These are phyloP conservation scores for Cossypha niveicapilla DNA, from an alignment of 2,797 vertebrate species.

Conservation along the genomic window DNA sequence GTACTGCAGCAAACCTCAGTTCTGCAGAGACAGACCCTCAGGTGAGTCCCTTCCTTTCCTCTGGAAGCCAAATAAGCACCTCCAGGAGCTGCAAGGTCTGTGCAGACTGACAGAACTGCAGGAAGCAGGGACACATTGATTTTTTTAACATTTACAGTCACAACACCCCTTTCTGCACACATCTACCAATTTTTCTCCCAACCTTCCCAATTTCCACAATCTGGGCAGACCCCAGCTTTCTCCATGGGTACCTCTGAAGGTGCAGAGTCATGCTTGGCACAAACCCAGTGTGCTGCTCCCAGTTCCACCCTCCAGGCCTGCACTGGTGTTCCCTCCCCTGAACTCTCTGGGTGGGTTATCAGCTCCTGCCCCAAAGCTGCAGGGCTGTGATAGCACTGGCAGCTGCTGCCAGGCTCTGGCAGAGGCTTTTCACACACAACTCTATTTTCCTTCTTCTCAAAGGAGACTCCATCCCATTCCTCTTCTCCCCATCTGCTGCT, in stretches of 20 bases:
- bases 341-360: background rate
- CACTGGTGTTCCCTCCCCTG: background rate
- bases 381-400: background rate
- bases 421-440: background rate
- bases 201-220: background rate
- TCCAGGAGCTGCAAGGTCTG: background rate
- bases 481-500: background rate
- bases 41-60: background rate
- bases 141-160: background rate
- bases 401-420: background rate
- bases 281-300: background rate
- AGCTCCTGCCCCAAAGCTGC: constrained; percentile 23
- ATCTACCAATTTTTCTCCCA: background rate
- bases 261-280: background rate
- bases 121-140: background rate
- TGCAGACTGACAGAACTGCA: background rate
- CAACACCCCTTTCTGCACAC: background rate
- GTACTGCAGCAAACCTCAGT: background rate
- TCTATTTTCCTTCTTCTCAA: background rate
- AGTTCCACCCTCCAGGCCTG: background rate
- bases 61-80: background rate
- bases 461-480: background rate
- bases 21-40: background rate
- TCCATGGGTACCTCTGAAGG: background rate
- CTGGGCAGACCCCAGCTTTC: background rate